Evolutionary conservation across 2,797 vertebrate genomes (phyloP).

Genomic region (Rhinoraja longicauda): DNA sequence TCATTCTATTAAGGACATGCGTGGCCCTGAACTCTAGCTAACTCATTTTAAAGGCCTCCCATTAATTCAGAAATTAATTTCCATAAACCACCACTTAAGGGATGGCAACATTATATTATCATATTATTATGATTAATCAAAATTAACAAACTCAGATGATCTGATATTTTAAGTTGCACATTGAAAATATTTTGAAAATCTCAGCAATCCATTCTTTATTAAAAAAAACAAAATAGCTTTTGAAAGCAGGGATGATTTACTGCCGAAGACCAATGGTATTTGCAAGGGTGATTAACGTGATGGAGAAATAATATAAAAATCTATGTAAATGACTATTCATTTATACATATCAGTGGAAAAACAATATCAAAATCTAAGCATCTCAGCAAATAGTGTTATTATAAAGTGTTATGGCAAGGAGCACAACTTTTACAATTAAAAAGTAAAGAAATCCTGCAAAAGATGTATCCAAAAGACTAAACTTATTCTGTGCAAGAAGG

Average conservation of each 20-base stretch:
- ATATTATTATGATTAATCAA: not conserved
- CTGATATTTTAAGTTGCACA: not conserved
- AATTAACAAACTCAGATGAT: not conserved
- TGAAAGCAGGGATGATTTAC: not conserved
- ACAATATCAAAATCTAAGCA: not conserved
- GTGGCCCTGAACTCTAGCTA: too few species aligned
- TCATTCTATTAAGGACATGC: too few species aligned
- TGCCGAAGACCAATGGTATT: not conserved
- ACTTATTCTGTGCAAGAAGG: not conserved
- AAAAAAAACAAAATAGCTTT: not conserved
- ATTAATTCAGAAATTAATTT: not conserved
- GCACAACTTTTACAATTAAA: not conserved
- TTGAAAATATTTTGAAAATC: not conserved
- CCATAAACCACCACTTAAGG: not conserved
- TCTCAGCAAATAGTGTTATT: not conserved
- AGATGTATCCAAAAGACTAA: not conserved
- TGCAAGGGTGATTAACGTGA: not conserved
- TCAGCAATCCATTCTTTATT: not conserved
- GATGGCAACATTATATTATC: not conserved
- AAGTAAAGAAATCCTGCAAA: not conserved
- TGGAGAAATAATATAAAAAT: not conserved
- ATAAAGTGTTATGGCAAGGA: not conserved
- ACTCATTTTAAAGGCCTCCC: too few species aligned
- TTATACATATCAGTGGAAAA: not conserved
- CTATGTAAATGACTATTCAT: not conserved